Conservation (phyloP, 2,888 invertebrate species). For the Frankliniella intonsa region DNA sequence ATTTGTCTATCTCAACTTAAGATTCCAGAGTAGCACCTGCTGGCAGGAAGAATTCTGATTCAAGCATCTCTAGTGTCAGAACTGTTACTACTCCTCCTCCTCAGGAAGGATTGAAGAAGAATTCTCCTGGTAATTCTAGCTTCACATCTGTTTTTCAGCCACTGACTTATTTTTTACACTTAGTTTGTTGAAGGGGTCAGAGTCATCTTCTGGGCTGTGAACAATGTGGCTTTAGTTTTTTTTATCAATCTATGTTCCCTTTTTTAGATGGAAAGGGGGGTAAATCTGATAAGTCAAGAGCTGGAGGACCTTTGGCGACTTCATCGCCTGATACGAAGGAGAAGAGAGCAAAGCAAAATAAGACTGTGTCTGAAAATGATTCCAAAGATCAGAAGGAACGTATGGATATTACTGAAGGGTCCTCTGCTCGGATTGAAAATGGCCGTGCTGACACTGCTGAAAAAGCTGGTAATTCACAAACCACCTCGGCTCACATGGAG, state of each 20-base stretch:
- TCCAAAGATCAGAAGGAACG: slow-evolving; percentile 6
- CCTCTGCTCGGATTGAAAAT: not conserved
- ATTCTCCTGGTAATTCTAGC: not conserved
- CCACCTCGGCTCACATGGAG: slow-evolving; percentile 42
- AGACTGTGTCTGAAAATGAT: not conserved
- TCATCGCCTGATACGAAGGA: slow-evolving; percentile 25
- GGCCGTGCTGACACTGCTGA: not conserved
- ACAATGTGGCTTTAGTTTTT: not conserved
- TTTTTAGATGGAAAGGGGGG: slow-evolving; percentile 29
- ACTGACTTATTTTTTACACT: too few species aligned
- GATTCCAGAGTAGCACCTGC: slow-evolving; percentile 3
- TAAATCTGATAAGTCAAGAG: slow-evolving; percentile 23
- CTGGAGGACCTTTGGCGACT: slow-evolving; percentile 25
- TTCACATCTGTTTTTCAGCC: not conserved
- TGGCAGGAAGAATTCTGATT: slow-evolving; percentile 12
- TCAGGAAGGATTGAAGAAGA: slow-evolving; percentile 6
- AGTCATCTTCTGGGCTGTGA: too few species aligned
- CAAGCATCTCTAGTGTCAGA: slow-evolving; percentile 1
- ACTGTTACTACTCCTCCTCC: not conserved
- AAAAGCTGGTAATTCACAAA: not conserved
- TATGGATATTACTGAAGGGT: not conserved
- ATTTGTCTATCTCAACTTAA: slow-evolving; percentile 28
- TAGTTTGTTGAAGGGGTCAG: not conserved
- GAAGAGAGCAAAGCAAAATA: not conserved
- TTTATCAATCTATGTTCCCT: not conserved